Evolutionary conservation across 2,888 invertebrate species (phyloP).

Genomic region (Cephus pygmeus): DNA sequence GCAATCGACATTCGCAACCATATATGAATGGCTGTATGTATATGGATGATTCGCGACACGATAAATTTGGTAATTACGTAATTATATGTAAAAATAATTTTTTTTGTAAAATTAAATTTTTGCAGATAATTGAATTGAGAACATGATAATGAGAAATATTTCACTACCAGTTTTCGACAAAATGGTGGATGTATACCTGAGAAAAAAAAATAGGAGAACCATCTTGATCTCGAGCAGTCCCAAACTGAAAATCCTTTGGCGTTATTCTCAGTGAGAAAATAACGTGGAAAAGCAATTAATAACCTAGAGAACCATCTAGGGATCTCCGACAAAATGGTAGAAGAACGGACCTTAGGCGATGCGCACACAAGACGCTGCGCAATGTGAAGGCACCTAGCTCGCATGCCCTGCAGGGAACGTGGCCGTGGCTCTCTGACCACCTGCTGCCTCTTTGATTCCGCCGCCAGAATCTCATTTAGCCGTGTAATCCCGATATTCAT

Average conservation of each 20-base stretch:
- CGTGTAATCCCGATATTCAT: conserved; percentile 59
- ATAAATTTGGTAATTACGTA: neutral
- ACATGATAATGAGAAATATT: conserved; percentile 29
- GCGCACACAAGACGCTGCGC: conserved; percentile 1
- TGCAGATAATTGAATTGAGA: neutral
- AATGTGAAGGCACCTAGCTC: conserved; percentile 30
- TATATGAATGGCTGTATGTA: neutral
- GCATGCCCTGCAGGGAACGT: conserved; percentile 39
- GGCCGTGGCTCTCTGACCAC: conserved; percentile 52
- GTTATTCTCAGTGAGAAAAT: conserved; percentile 33
- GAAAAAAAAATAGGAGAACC: neutral
- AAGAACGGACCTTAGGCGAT: conserved; percentile 13
- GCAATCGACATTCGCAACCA: neutral
- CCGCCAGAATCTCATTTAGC: conserved; percentile 64
- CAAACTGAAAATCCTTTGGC: neutral
- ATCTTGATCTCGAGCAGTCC: neutral
- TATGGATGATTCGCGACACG: neutral
- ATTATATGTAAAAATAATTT: neutral
- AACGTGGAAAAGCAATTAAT: conserved; percentile 50
- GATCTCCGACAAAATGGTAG: conserved; percentile 20
- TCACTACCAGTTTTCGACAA: conserved; percentile 28
- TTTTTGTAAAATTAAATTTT: neutral
- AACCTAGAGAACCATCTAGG: conserved; percentile 25
- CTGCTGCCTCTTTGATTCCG: conserved; percentile 65
- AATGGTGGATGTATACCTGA: conserved; percentile 25